Evolutionary conservation across 2,113 vertebrate genomes (phyloP).

Genomic region (Aptenodytes forsteri): DNA sequence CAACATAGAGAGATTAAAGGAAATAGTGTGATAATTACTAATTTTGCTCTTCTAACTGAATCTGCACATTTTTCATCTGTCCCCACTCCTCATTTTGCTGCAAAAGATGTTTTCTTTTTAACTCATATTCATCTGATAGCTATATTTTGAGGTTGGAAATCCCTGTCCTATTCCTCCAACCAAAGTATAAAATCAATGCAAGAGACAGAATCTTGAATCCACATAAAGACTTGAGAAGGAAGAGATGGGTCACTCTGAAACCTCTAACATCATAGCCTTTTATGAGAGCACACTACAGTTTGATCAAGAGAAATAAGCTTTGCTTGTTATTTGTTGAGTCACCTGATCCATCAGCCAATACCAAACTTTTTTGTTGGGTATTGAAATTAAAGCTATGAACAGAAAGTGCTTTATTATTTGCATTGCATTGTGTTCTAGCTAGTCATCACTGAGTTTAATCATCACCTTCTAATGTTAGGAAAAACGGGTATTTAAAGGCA

Average conservation of each 20-base stretch:
- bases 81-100: neutral
- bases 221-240: neutral
- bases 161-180: neutral
- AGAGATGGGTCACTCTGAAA: neutral
- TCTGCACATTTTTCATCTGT: constrained; percentile 31
- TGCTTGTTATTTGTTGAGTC: neutral
- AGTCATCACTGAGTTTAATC: neutral
- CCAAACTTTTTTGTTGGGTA: neutral
- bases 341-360: neutral
- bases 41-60: constrained; percentile 63
- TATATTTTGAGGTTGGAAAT: neutral
- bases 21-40: constrained; percentile 58
- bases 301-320: neutral
- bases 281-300: neutral
- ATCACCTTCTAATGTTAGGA: neutral
- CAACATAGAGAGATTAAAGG: constrained; percentile 58
- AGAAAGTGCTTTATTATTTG: neutral
- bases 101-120: neutral
- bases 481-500: neutral
- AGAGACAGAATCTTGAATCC: neutral
- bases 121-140: neutral
- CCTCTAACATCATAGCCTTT: neutral
- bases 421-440: neutral
- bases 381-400: neutral
- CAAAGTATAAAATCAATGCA: neutral